phyloP scores from a whole-genome alignment of 2,888 invertebrate genomes.

The Drosophila atripex region DNA sequence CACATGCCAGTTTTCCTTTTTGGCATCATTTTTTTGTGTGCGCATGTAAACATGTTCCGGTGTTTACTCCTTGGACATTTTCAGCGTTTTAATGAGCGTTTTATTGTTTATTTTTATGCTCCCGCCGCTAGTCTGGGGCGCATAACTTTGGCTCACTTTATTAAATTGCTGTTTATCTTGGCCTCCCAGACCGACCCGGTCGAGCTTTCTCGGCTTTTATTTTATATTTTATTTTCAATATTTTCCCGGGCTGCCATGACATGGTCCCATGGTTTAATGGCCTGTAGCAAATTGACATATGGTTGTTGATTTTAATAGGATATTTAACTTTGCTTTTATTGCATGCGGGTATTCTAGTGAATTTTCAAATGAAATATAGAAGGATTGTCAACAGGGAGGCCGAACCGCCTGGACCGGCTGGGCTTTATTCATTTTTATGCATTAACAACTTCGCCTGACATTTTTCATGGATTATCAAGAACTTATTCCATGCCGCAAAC shows the following conservation, averaged over 20 bases:
- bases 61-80: conserved; percentile 49
- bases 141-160: conserved; percentile 54
- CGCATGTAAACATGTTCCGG: conserved; percentile 40
- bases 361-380: conserved; percentile 6
- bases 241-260: background rate
- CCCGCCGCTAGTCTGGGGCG: conserved; percentile 21
- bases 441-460: background rate
- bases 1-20: conserved; percentile 6
- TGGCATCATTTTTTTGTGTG: conserved; percentile 20
- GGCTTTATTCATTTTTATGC: background rate
- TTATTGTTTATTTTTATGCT: conserved; percentile 67
- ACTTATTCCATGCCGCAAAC: too few relatives aligned
- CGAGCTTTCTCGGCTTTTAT: conserved; percentile 9
- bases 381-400: conserved; percentile 11
- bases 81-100: conserved; percentile 64
- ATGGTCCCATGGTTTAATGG: conserved; percentile 46
- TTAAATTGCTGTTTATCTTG: conserved; percentile 66
- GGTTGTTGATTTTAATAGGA: conserved; percentile 63
- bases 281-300: conserved; percentile 60
- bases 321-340: conserved; percentile 41
- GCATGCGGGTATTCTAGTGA: conserved; percentile 8
- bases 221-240: conserved; percentile 24
- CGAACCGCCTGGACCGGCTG: background rate
- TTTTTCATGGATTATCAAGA: background rate
- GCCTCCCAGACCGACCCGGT: conserved; percentile 7